phyloP scores from a whole-genome alignment of 2,888 invertebrate species.

The Gonocerus acuteangulatus region DNA sequence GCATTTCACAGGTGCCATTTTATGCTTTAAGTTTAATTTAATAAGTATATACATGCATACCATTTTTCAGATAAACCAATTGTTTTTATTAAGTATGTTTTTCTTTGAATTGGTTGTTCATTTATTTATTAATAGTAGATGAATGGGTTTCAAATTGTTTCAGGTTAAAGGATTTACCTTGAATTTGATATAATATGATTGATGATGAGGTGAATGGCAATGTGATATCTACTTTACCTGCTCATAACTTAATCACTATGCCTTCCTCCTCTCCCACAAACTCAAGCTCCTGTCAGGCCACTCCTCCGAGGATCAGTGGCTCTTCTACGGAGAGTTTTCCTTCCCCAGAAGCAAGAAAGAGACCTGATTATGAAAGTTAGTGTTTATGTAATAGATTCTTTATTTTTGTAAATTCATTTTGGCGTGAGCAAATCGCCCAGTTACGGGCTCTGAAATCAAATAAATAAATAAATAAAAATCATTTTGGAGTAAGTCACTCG shows the following conservation, averaged over 20 bases:
- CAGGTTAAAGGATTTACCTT: neutral
- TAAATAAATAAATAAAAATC: too few relatives aligned
- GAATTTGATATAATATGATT: constrained; percentile 30
- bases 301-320: constrained; percentile 29
- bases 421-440: too few relatives aligned
- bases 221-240: constrained; percentile 8
- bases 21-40: neutral
- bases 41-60: too few relatives aligned
- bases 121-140: neutral
- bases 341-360: constrained; percentile 30
- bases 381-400: too few relatives aligned
- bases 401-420: too few relatives aligned
- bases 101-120: neutral
- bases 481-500: too few relatives aligned
- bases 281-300: constrained; percentile 1
- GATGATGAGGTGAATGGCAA: constrained; percentile 38
- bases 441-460: too few relatives aligned
- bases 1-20: constrained; percentile 2
- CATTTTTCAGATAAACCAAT: too few relatives aligned
- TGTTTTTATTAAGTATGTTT: too few relatives aligned
- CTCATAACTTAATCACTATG: constrained; percentile 4
- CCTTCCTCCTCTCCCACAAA: constrained; percentile 22
- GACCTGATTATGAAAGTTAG: constrained; percentile 31
- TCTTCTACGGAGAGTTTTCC: constrained; percentile 31
- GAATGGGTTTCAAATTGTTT: neutral